Conservation (phyloP, 2,113 vertebrate genomes). For the Ceyx margarethae region DNA sequence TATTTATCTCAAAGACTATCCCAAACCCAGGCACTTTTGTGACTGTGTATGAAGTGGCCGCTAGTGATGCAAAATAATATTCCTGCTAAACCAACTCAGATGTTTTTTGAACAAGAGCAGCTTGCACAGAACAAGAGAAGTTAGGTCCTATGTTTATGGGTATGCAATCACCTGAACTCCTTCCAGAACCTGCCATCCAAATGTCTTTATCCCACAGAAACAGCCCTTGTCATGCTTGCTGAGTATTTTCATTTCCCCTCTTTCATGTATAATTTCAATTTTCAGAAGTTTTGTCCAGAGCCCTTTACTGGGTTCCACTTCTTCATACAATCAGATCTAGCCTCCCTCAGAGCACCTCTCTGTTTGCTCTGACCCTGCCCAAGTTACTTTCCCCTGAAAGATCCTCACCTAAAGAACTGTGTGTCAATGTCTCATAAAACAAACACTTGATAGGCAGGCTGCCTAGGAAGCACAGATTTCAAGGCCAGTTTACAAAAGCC, state of each 20-base stretch:
- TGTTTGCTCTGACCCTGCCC: not conserved
- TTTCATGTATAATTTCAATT: not conserved
- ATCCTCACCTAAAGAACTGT: fast-evolving
- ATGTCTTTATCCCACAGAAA: not conserved
- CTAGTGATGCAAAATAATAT: not conserved
- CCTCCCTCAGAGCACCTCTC: not conserved
- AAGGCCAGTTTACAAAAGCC: not conserved
- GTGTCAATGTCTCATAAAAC: not conserved
- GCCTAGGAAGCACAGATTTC: not conserved
- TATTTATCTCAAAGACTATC: not conserved
- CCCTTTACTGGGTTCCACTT: not conserved
- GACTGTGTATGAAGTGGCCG: not conserved
- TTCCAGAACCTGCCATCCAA: not conserved
- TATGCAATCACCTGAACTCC: fast-evolving
- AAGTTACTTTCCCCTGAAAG: not conserved
- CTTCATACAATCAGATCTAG: fast-evolving
- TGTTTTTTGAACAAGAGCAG: not conserved
- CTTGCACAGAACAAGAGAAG: not conserved
- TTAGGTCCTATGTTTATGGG: fast-evolving
- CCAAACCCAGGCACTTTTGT: not conserved
- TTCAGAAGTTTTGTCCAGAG: not conserved
- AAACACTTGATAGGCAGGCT: not conserved
- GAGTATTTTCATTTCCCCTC: not conserved
- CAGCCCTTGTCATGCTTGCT: not conserved
- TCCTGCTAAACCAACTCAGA: not conserved